Evolutionary conservation across 2,797 vertebrate species (phyloP).

Genomic region (Silurus aristotelis): DNA sequence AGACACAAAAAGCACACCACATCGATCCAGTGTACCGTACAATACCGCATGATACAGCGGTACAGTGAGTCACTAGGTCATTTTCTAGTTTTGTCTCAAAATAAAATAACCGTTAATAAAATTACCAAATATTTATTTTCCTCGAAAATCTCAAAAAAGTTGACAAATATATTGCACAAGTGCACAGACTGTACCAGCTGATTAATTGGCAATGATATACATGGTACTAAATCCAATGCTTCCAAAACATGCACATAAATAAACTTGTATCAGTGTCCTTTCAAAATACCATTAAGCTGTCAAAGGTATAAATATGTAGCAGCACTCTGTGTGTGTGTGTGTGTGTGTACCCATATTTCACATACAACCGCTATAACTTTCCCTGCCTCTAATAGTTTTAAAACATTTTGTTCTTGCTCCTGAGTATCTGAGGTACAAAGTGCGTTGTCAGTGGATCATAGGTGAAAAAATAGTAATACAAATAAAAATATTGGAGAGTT

Average conservation of each 20-base stretch:
- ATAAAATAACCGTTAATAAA: constrained; percentile 60
- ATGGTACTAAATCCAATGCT: constrained; percentile 62
- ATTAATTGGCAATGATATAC: constrained; percentile 59
- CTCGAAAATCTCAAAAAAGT: constrained; percentile 49
- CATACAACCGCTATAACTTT: constrained; percentile 47
- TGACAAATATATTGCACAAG: constrained; percentile 68
- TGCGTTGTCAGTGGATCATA: constrained; percentile 63
- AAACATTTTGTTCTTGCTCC: constrained; percentile 58
- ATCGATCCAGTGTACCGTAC: constrained; percentile 52
- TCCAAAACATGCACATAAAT: constrained; percentile 43
- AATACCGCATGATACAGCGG: constrained; percentile 50
- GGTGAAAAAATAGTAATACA: constrained; percentile 28
- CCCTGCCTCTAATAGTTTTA: constrained; percentile 7
- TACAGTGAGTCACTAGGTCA: constrained; percentile 60
- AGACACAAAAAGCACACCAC: constrained; percentile 35
- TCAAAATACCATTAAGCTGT: constrained; percentile 42
- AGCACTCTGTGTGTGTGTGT: constrained; percentile 50
- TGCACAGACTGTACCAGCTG: constrained; percentile 66
- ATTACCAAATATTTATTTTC: constrained; percentile 51
- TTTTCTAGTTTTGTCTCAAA: constrained; percentile 66
- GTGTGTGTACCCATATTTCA: constrained; percentile 49
- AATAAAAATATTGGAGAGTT: constrained; percentile 14
- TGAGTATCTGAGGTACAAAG: constrained; percentile 74
- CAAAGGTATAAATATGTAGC: constrained; percentile 43
- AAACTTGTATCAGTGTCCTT: constrained; percentile 53